Evolutionary conservation across 37 sponge, comb jelly and placozoan genomes (phyloP).

Genomic region (Cladorhizidae sp.): DNA sequence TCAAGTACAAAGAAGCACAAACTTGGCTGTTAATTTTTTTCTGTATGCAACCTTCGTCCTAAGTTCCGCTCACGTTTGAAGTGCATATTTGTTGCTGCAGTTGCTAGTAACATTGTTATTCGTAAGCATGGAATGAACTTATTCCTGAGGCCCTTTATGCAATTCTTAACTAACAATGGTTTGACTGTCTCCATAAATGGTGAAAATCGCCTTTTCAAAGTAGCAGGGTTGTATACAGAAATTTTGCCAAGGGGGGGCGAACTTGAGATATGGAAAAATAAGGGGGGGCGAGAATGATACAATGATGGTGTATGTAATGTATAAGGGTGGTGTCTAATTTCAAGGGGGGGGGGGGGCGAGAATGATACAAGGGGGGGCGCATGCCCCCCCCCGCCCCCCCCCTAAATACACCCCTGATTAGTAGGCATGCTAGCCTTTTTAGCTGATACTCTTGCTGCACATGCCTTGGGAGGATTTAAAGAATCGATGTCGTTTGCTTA

Average conservation of each 20-base stretch:
- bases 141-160: conserved; percentile 12
- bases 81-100: conserved; percentile 11
- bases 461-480: conserved; percentile 24
- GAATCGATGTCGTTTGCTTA: conserved; percentile 35
- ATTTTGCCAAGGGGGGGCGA: too few relatives aligned
- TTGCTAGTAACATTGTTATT: conserved; percentile 1
- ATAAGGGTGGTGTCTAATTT: too few relatives aligned
- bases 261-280: too few relatives aligned
- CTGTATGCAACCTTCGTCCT: conserved; percentile 16
- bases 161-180: background rate
- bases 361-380: too few relatives aligned
- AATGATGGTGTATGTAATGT: too few relatives aligned
- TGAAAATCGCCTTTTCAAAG: background rate
- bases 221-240: too few relatives aligned
- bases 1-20: background rate
- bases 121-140: conserved; percentile 16
- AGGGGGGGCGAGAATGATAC: too few relatives aligned
- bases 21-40: conserved; percentile 9
- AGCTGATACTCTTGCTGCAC: background rate
- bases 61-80: conserved; percentile 8
- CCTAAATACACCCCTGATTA: too few relatives aligned
- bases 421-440: background rate
- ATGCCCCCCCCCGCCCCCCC: too few relatives aligned
- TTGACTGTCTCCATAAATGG: conserved; percentile 12
- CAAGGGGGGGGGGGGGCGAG: too few relatives aligned